phyloP scores from a whole-genome alignment of 2,797 vertebrate genomes.

The Enoplosus armatus region DNA sequence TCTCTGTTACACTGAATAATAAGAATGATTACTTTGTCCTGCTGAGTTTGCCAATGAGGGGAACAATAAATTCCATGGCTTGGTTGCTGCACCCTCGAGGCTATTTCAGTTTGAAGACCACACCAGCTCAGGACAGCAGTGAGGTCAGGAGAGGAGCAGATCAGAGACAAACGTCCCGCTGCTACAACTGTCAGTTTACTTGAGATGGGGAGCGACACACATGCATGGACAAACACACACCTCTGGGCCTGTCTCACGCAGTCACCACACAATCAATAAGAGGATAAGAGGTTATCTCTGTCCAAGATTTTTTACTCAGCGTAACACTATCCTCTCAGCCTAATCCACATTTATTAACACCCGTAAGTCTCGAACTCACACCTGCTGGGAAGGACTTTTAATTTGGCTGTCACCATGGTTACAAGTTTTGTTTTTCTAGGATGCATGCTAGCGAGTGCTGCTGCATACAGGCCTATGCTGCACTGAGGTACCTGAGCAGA shows the following conservation, averaged over 20 bases:
- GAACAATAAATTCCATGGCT: conserved; percentile 35
- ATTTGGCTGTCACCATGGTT: conserved; percentile 51
- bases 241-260: conserved; percentile 11
- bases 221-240: conserved; percentile 9
- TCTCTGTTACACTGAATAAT: conserved; percentile 35
- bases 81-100: conserved; percentile 15
- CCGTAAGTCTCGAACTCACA: conserved; percentile 36
- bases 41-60: conserved; percentile 45
- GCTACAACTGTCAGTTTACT: conserved; percentile 28
- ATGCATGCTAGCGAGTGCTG: conserved; percentile 6
- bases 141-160: conserved; percentile 20
- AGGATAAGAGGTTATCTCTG: conserved; percentile 12
- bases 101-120: conserved; percentile 41
- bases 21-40: conserved; percentile 33
- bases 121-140: conserved; percentile 12
- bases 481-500: not conserved
- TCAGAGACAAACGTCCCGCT: conserved; percentile 7
- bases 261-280: conserved; percentile 31
- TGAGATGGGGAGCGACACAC: not conserved
- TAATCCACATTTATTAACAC: conserved; percentile 59
- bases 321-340: conserved; percentile 47
- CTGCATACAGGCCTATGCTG: not conserved
- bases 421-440: conserved; percentile 45
- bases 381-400: conserved; percentile 38
- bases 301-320: conserved; percentile 17